Conservation (phyloP, 2,113 vertebrate genomes). For the Dromiciops gliroides region DNA sequence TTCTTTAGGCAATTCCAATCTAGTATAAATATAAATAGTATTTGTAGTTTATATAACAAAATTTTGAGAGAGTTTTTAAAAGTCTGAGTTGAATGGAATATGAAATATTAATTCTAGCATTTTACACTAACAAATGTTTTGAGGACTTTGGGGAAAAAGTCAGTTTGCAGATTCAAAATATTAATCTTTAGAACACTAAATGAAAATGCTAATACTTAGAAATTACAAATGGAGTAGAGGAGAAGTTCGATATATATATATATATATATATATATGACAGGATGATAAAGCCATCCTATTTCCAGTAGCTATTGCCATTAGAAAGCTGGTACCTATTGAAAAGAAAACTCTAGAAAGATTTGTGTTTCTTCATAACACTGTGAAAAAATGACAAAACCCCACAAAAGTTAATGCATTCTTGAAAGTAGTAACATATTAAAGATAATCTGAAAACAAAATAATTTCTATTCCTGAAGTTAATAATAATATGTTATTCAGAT, state of each 20-base stretch:
- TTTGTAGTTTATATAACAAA: not conserved
- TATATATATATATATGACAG: not conserved
- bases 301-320: not conserved
- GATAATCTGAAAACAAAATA: constrained; percentile 43
- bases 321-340: constrained; percentile 1
- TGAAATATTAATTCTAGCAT: constrained; percentile 36
- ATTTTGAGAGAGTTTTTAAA: constrained; percentile 5
- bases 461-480: constrained; percentile 43
- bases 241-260: not conserved
- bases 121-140: constrained; percentile 16
- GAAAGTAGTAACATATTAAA: constrained; percentile 34
- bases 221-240: constrained; percentile 10
- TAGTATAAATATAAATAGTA: not conserved
- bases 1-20: not conserved
- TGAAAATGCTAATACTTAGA: constrained; percentile 36
- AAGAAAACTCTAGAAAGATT: constrained; percentile 1
- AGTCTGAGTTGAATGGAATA: constrained; percentile 5
- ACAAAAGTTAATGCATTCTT: constrained; percentile 11
- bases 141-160: constrained; percentile 14
- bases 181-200: constrained; percentile 43
- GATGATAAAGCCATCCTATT: not conserved
- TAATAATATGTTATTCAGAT: constrained; percentile 49
- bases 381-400: not conserved
- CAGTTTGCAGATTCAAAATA: not conserved
- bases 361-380: not conserved